Percentiles rank a stretch among this genome's conserved stretches.
Conservation (phyloP, 2,797 vertebrate species). For the Trachurus trachurus region DNA sequence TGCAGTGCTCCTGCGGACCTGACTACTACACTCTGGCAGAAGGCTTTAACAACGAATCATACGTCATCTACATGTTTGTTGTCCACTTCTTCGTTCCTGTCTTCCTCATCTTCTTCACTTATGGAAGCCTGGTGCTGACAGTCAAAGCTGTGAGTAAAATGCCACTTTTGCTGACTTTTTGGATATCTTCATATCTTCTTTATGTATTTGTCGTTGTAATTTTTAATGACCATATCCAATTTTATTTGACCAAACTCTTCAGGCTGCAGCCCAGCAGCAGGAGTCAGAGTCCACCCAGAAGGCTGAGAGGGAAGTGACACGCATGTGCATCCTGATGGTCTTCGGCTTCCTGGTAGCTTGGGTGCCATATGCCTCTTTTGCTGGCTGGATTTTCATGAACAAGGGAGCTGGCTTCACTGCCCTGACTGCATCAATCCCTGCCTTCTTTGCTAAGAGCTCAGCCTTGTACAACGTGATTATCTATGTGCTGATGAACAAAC, state of each 20-base stretch:
- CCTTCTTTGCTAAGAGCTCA: conserved; percentile 87
- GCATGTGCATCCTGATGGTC: conserved; percentile 91
- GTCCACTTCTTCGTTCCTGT: conserved; percentile 85
- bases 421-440: conserved; percentile 87
- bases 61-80: conserved; percentile 87
- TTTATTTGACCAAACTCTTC: not conserved
- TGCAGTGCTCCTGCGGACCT: conserved; percentile 88
- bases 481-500: conserved; percentile 84
- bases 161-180: not conserved
- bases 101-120: conserved; percentile 86
- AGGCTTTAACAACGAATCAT: conserved; percentile 89
- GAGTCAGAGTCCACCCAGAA: conserved; percentile 91
- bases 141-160: conserved; percentile 85
- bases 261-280: conserved; percentile 91
- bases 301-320: conserved; percentile 90
- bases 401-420: conserved; percentile 85
- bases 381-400: conserved; percentile 90
- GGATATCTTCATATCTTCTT: conserved; percentile 58
- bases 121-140: conserved; percentile 87
- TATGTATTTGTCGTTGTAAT: too few relatives aligned
- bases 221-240: too few relatives aligned
- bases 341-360: conserved; percentile 89
- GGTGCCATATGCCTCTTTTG: conserved; percentile 87
- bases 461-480: conserved; percentile 87
- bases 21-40: conserved; percentile 89